phyloP scores from a whole-genome alignment of 2,113 vertebrate genomes.

The Eulemur rufifrons region DNA sequence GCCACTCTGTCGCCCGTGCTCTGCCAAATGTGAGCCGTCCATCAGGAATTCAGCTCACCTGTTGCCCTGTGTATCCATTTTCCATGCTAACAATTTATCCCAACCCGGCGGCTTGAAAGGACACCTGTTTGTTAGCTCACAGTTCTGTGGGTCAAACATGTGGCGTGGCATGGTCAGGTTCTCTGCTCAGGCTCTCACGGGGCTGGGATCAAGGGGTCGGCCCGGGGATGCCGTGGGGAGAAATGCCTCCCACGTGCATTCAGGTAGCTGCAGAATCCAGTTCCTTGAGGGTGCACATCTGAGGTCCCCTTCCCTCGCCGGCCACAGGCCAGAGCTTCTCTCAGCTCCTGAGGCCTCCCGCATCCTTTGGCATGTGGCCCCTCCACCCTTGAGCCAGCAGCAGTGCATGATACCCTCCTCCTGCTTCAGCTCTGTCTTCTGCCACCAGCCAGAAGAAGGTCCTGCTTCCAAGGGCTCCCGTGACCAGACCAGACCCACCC shows the following conservation, averaged over 20 bases:
- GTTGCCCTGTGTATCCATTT: neutral
- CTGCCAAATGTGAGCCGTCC: neutral
- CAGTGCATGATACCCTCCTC: fast-evolving
- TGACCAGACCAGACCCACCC: too few species aligned
- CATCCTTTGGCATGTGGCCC: neutral
- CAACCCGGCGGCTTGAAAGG: neutral
- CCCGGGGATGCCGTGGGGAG: neutral
- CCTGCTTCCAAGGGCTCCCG: neutral
- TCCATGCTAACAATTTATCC: neutral
- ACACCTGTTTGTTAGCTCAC: neutral
- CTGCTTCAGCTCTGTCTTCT: too few species aligned
- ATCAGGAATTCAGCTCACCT: neutral
- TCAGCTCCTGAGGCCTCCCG: neutral
- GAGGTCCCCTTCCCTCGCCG: neutral
- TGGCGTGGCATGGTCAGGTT: neutral
- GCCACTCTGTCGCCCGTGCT: neutral
- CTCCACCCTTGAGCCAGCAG: neutral
- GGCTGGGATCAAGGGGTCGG: neutral
- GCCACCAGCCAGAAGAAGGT: neutral
- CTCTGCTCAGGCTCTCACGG: too few species aligned
- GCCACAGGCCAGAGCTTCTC: neutral
- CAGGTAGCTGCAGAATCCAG: neutral
- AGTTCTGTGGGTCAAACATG: neutral
- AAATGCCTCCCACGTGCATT: neutral
- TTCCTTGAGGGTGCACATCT: fast-evolving